Conservation (phyloP, 2,888 invertebrate genomes). For the Andrena bicolor region DNA sequence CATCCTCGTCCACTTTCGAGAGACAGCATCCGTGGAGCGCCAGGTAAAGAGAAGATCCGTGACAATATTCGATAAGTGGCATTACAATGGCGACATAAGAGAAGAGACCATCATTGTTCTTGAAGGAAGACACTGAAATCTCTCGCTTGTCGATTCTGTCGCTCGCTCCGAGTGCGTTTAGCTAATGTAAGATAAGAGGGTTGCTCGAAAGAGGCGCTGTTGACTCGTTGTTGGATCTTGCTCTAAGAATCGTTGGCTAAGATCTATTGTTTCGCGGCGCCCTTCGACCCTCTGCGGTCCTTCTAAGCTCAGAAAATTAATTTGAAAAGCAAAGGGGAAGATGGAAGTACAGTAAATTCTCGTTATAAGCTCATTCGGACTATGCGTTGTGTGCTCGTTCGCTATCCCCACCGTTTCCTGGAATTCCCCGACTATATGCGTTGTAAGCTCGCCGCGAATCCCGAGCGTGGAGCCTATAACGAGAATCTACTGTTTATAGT, state of each 20-base stretch:
- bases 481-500: no score
- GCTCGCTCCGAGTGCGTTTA: conserved; percentile 3
- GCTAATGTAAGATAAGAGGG: conserved; percentile 12
- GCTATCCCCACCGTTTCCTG: no score
- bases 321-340: background rate
- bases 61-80: conserved; percentile 53
- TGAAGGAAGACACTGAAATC: background rate
- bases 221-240: conserved; percentile 42
- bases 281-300: conserved; percentile 26
- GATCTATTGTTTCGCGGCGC: conserved; percentile 23
- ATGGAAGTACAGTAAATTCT: background rate
- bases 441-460: no score
- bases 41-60: conserved; percentile 25
- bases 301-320: background rate
- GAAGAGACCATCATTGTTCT: background rate
- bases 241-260: conserved; percentile 28
- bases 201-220: conserved; percentile 18
- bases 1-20: background rate
- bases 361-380: no score
- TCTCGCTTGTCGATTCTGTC: background rate
- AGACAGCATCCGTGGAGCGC: background rate
- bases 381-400: no score
- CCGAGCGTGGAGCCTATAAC: no score
- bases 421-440: no score
- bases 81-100: conserved; percentile 8